Evolutionary conservation across 2,113 vertebrate genomes (phyloP).

Genomic region (Anoplopoma fimbria): DNA sequence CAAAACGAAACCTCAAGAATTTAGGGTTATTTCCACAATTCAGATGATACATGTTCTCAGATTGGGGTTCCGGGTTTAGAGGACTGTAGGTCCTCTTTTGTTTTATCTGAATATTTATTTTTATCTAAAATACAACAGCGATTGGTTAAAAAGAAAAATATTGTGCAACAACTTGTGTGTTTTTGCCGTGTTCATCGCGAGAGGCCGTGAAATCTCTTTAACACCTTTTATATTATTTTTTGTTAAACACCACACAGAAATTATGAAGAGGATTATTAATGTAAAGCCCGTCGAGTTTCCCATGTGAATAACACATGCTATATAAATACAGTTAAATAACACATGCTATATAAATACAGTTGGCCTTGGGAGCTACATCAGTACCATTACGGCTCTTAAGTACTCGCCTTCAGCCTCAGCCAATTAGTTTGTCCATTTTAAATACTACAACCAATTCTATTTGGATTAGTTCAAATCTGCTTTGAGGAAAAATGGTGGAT

Average conservation of each 20-base stretch:
- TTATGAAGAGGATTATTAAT: background rate
- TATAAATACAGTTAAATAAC: slow-evolving; percentile 30
- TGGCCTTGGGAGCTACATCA: slow-evolving; percentile 5
- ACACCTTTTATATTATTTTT: background rate
- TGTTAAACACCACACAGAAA: background rate
- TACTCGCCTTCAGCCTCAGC: background rate
- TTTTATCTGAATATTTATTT: background rate
- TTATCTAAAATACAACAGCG: background rate
- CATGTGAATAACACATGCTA: slow-evolving; percentile 24
- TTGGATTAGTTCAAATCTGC: background rate
- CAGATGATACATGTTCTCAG: background rate
- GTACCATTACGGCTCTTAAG: background rate
- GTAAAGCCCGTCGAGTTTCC: background rate
- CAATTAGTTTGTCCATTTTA: background rate
- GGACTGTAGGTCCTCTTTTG: background rate
- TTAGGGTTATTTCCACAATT: background rate
- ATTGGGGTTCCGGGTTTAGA: background rate
- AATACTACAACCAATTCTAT: background rate
- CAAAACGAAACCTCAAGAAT: background rate
- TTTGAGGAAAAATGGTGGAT: background rate
- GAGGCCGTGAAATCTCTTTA: background rate
- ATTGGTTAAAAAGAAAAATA: background rate
- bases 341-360: slow-evolving; percentile 1
- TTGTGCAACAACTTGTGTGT: background rate
- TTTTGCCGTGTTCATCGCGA: background rate